A percentile compares a stretch with the other conserved stretches of the same genome.
Conservation (phyloP, 2,797 vertebrate species). For the Varecia variegata region DNA sequence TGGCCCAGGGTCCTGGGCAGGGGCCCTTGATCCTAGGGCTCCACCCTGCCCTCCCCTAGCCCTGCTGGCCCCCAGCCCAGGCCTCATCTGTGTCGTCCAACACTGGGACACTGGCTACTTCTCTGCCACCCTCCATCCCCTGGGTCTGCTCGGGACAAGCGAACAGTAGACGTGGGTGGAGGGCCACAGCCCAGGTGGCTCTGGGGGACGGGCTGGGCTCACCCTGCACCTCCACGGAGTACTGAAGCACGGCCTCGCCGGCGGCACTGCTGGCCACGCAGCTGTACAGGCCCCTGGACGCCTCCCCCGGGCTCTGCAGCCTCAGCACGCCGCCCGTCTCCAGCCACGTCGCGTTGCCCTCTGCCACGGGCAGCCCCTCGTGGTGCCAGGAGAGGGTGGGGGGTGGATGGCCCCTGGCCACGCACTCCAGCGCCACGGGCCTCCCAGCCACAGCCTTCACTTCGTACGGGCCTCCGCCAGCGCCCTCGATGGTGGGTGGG, state of each 20-base stretch:
- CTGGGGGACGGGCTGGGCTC: not conserved
- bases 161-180: rapidly evolving
- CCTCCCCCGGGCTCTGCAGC: slow-evolving; percentile 75
- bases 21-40: too few relatives aligned
- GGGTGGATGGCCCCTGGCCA: slow-evolving; percentile 88
- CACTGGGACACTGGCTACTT: rapidly evolving
- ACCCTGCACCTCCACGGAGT: slow-evolving; percentile 79
- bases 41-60: not conserved
- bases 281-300: slow-evolving; percentile 88
- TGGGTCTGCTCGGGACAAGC: not conserved
- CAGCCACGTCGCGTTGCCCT: slow-evolving; percentile 83
- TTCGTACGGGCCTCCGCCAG: not conserved
- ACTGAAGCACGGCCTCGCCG: slow-evolving; percentile 84
- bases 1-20: not conserved
- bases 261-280: slow-evolving; percentile 91
- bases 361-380: slow-evolving; percentile 86
- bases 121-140: not conserved
- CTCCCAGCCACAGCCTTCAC: slow-evolving; percentile 62
- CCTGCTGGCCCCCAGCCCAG: not conserved
- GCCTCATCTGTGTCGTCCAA: not conserved
- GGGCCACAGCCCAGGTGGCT: rapidly evolving
- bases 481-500: slow-evolving; percentile 74
- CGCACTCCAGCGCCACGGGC: slow-evolving; percentile 89
- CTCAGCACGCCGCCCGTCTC: slow-evolving; percentile 81
- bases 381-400: slow-evolving; percentile 90